phyloP scores from a whole-genome alignment of 2,113 vertebrate genomes.

The Perca schrenkii region DNA sequence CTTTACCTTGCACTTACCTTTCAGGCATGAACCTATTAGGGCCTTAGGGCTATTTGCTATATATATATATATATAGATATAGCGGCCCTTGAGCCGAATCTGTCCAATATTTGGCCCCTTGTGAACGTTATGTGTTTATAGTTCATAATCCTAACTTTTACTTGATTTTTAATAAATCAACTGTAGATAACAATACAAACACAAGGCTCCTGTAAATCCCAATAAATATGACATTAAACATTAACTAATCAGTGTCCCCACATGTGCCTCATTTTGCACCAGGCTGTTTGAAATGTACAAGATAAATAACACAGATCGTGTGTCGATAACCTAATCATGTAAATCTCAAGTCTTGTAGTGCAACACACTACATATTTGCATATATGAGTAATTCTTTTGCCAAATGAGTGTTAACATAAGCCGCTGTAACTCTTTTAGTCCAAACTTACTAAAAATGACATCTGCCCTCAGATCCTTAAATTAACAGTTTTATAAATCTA shows the following conservation, averaged over 20 bases:
- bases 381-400: not conserved
- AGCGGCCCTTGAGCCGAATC: not conserved
- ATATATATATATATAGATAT: not conserved
- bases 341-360: not conserved
- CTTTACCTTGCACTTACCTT: conserved; percentile 12
- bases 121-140: not conserved
- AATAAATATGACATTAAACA: not conserved
- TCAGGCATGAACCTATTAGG: not conserved
- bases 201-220: not conserved
- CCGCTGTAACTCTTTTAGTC: not conserved
- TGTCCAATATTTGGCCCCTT: not conserved
- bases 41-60: not conserved
- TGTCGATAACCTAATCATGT: not conserved
- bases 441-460: not conserved
- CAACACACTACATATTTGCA: not conserved
- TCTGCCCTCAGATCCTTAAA: not conserved
- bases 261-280: not conserved
- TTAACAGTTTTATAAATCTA: not conserved
- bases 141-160: not conserved
- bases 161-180: not conserved
- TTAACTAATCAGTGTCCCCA: not conserved
- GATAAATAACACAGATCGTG: not conserved
- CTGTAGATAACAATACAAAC: not conserved
- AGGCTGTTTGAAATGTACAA: not conserved
- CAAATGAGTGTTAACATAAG: not conserved